Evolutionary conservation across 2,888 invertebrate species (phyloP), one percentile per base, ranked within the genome.

Genomic region (Elegia similella): DNA sequence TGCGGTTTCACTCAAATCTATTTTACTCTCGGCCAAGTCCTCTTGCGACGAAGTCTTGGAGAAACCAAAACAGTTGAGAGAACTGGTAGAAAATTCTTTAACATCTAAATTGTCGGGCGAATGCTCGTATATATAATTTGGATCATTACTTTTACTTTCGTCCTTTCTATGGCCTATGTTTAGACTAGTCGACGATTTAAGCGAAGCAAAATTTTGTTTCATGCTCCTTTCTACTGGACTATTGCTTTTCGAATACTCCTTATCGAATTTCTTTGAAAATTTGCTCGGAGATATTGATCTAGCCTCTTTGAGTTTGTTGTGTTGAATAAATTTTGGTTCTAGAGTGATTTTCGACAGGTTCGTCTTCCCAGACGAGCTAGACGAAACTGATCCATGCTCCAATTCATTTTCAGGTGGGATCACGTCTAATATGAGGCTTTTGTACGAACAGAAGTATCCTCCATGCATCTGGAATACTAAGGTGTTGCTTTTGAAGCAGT

Each of bases 401-500:
- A 82, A 44, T 62, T 88, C 89, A 42, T 89, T 86, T 66, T 90
- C 90, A 0, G 87, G 80, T 0, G 90, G 90, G 23, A 91, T 90
- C 1, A 90, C 75, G 60, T 92, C 92, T 44, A 93, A 71, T 73
- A 88, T 87, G 2, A 92, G 75, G 72, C 91, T 92, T 77, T 88
- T 91, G 63, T 92, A 92, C 0, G 94, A 93, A 42, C 96, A 95
- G 78, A 98, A 98, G 73, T 94, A 96, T 3, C 97, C 97, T 42
- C 97, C 97, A 62, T 95, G 95, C 93, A 98, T 94, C 88, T 96
- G 95, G 82, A 98, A 97, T 69, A 98, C 94, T 68, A 97, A 85
- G 47, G 96, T 94, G 78, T 96, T 96, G 62, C 93, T 88, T 76
- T 93, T 93, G 68, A 96, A 94, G 69, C 94, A 92, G 57, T 92